phyloP scores from a whole-genome alignment of 2,888 invertebrate species.

The Aproaerema taeniolella region DNA sequence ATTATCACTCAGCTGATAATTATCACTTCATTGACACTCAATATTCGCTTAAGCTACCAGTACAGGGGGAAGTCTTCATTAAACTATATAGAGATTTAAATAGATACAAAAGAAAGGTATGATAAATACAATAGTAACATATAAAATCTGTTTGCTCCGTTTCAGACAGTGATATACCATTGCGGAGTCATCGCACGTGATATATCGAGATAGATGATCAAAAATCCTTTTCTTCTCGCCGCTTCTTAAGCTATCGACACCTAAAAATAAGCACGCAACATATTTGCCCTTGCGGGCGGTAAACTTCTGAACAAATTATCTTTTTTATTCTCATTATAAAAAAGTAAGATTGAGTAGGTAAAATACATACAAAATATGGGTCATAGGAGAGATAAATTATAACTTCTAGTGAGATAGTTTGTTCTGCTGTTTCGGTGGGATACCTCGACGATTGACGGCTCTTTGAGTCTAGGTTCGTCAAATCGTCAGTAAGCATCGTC shows the following conservation, averaged over 20 bases:
- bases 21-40: too few species aligned
- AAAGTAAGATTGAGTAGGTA: constrained; percentile 32
- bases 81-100: too few species aligned
- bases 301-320: constrained; percentile 75
- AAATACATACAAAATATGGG: constrained; percentile 30
- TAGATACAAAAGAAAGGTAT: constrained; percentile 29
- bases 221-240: constrained; percentile 81
- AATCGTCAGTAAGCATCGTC: neutral
- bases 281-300: constrained; percentile 54
- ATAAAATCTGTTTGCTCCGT: constrained; percentile 74
- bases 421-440: constrained; percentile 54
- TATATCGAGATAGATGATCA: constrained; percentile 78
- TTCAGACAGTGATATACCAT: constrained; percentile 64
- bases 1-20: too few species aligned
- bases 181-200: constrained; percentile 60
- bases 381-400: constrained; percentile 15
- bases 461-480: constrained; percentile 35
- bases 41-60: too few species aligned
- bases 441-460: constrained; percentile 54
- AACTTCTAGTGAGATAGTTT: constrained; percentile 59
- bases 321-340: constrained; percentile 40
- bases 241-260: constrained; percentile 66
- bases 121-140: constrained; percentile 34
- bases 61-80: too few species aligned
- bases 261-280: constrained; percentile 74